Percentiles rank a stretch among this genome's conserved stretches.
Evolutionary conservation across 2,888 invertebrate genomes (phyloP).

Genomic region (Macrophya annulata): DNA sequence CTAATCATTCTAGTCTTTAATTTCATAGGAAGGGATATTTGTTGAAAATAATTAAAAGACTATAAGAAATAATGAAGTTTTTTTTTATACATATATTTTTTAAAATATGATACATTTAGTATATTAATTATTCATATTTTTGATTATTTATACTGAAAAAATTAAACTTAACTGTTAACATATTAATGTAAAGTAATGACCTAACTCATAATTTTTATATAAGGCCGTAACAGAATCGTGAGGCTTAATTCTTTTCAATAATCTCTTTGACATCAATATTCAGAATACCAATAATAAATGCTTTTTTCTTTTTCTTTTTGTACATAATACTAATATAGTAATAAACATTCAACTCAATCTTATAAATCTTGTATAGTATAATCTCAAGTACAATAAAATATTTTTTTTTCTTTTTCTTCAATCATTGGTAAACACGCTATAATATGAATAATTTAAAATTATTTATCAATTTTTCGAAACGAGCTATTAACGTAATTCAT

Average conservation of each 20-base stretch:
- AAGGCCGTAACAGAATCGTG: conserved; percentile 16
- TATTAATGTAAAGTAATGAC: conserved; percentile 26
- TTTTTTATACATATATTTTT: conserved; percentile 17
- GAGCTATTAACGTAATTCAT: neutral
- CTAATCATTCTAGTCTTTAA: neutral
- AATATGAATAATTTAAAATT: conserved; percentile 23
- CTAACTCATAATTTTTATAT: conserved; percentile 19
- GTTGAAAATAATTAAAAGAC: conserved; percentile 5
- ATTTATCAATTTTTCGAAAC: neutral
- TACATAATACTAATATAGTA: conserved; percentile 29
- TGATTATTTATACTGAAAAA: conserved; percentile 53
- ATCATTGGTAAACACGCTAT: conserved; percentile 28
- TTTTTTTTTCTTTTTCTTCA: conserved; percentile 25
- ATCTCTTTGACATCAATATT: neutral
- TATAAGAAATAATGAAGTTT: neutral
- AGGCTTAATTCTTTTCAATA: conserved; percentile 7
- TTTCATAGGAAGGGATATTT: neutral
- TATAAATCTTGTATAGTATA: conserved; percentile 16
- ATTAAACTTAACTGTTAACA: conserved; percentile 1
- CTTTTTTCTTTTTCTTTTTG: neutral
- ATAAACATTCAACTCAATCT: conserved; percentile 35
- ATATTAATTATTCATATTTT: conserved; percentile 44
- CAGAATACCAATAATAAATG: neutral
- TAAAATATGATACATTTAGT: conserved; percentile 46
- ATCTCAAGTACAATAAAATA: conserved; percentile 52